Base-by-base conservation (phyloP, 2,888 invertebrate genomes). In the Parthenolecanium corni region DNA sequence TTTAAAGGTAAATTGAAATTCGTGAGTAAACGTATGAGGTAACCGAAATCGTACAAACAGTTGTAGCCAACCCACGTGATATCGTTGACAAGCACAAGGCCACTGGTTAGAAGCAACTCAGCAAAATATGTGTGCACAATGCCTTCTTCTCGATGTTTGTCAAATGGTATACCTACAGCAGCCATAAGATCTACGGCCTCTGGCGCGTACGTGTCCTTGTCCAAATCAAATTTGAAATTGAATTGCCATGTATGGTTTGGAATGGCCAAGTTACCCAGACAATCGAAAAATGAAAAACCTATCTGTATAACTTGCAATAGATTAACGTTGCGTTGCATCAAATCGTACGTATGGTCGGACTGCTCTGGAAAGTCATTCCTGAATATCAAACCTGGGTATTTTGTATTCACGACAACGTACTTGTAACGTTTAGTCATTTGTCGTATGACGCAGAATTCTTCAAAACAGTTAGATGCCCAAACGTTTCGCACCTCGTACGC, bases 1-100 rank as follows among this genome's bases (percentile, higher is more conserved):
- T 95, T 94, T 67, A 85, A 83, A 14, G 98, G 98, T 70, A 98
- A 78, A 73, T 87, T 86, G 36, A 66, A 63, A 75, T 94, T 90
- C 1, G 95, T 96, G 66, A 97, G 80, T 65, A 97, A 77, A 76
- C 96, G 95, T 56, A 98, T 78, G 69, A 98, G 79, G 76, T 99
- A 98, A 44, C 98, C 97, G 77, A 99, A 98, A 77, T 98, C 98
- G 74, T 98, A 99, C 66, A 96, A 96, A 69, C 96, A 80, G 77
- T 98, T 98, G 77, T 98, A 98, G 68, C 96, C 96, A 40, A 98
- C 79, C 96, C 97, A 98, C 74, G 94, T 95, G 66, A 97, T 90
- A 72, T 94, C 88, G 70, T 97, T 95, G 78, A 89, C 88, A 52
- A 97, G 80, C 52, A 98, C 94, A 70, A 98, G 85, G 69, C 92